These are phyloP conservation scores for Philhelius pedissequus DNA, from an alignment of 2,888 invertebrate species.

Conservation along the genomic window DNA sequence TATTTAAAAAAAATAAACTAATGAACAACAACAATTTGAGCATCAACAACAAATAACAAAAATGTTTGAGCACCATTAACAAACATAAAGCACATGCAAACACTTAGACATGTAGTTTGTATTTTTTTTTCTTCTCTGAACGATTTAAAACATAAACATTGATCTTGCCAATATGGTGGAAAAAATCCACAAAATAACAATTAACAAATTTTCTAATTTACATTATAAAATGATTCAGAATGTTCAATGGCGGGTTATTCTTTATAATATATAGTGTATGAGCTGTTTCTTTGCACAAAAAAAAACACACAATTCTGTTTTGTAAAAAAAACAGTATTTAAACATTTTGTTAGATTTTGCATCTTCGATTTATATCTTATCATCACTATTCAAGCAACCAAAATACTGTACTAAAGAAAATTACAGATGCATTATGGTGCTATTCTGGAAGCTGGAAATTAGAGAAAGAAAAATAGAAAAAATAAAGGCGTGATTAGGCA, in stretches of 20 bases:
- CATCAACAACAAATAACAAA: conserved; percentile 36
- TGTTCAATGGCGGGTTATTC: conserved; percentile 15
- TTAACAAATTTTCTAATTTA: background rate
- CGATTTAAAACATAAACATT: background rate
- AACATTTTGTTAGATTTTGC: conserved; percentile 35
- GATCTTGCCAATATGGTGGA: background rate
- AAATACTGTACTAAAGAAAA: conserved; percentile 67
- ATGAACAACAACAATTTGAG: conserved; percentile 28
- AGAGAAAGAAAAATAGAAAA: conserved; percentile 70
- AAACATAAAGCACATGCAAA: conserved; percentile 43
- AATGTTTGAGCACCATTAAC: background rate
- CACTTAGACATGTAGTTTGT: background rate
- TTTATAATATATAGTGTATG: background rate
- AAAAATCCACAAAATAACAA: background rate
- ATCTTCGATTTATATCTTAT: conserved; percentile 28
- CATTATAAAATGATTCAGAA: background rate
- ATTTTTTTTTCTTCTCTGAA: background rate
- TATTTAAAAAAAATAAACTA: background rate
- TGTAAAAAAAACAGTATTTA: conserved; percentile 1
- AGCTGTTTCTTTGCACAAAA: background rate
- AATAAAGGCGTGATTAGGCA: conserved; percentile 55
- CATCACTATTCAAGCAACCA: conserved; percentile 53
- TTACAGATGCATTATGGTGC: conserved; percentile 79
- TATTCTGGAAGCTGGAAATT: conserved; percentile 78
- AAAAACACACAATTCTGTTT: background rate